Evolutionary conservation across 2,797 vertebrate genomes (phyloP).

Genomic region (Anguilla marmorata): DNA sequence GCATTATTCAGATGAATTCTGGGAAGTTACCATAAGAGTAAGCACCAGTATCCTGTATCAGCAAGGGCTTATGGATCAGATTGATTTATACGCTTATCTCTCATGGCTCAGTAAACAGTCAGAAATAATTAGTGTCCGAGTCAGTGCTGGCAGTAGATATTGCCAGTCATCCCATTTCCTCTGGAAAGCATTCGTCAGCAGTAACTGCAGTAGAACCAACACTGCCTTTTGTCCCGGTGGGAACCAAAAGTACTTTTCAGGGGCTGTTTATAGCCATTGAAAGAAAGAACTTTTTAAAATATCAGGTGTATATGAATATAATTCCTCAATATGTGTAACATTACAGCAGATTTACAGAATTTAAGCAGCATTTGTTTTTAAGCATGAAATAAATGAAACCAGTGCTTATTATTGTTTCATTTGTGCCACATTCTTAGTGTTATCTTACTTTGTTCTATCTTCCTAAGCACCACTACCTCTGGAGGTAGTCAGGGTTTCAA

Average conservation of each 20-base stretch:
- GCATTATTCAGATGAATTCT: neutral
- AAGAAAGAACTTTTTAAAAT: neutral
- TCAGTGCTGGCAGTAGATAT: neutral
- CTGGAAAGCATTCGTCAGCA: conserved; percentile 8
- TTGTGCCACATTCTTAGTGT: neutral
- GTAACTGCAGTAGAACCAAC: neutral
- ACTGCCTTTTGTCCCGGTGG: neutral
- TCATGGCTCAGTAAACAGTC: conserved; percentile 31
- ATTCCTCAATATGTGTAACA: neutral
- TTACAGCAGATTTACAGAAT: neutral
- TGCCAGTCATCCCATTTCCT: neutral
- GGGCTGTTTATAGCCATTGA: neutral
- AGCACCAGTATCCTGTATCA: neutral
- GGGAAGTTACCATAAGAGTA: neutral
- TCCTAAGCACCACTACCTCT: neutral
- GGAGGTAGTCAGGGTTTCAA: neutral
- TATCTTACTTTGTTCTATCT: neutral
- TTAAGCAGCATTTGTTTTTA: neutral
- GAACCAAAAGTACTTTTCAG: neutral
- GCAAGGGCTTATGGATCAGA: conserved; percentile 41
- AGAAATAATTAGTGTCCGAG: conserved; percentile 35
- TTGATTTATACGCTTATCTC: conserved; percentile 38
- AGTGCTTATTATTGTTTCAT: neutral
- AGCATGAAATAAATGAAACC: neutral
- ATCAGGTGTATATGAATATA: neutral